Evolutionary conservation across 2,888 invertebrate species (phyloP).

Genomic region (Eumerus sabulonum): DNA sequence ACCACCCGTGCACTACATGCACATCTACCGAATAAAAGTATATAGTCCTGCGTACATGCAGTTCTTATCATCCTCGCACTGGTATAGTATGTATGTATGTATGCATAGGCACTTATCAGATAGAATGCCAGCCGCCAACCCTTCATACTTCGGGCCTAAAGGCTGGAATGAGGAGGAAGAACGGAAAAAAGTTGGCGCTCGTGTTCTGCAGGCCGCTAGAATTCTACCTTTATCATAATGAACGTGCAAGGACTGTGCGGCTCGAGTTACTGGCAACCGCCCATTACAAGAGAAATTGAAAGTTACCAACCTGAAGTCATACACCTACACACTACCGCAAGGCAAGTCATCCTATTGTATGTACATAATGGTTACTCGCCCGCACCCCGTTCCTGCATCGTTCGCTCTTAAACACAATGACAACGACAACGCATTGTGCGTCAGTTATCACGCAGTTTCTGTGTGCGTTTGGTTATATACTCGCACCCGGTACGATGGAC

Average conservation of each 20-base stretch:
- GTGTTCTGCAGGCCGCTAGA: too few species aligned
- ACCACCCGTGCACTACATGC: background rate
- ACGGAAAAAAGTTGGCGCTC: too few species aligned
- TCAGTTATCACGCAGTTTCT: slow-evolving; percentile 37
- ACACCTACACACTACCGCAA: slow-evolving; percentile 19
- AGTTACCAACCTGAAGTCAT: slow-evolving; percentile 21
- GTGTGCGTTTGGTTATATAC: slow-evolving; percentile 20
- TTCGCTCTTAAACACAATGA: slow-evolving; percentile 49
- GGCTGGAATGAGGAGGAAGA: too few species aligned
- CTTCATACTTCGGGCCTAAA: too few species aligned
- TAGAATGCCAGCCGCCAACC: too few species aligned
- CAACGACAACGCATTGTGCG: slow-evolving; percentile 58
- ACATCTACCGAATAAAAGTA: background rate
- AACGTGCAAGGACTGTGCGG: background rate
- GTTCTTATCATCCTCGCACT: background rate
- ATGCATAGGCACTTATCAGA: too few species aligned
- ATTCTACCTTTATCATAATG: background rate
- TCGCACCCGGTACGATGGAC: background rate
- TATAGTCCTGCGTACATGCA: background rate
- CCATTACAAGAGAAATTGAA: slow-evolving; percentile 25
- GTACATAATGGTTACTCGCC: slow-evolving; percentile 16
- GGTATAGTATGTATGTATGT: too few species aligned
- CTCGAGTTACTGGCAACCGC: slow-evolving; percentile 3
- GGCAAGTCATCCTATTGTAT: slow-evolving; percentile 39
- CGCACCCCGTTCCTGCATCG: slow-evolving; percentile 40